phyloP scores from a whole-genome alignment of 2,888 invertebrate genomes.

The Apotomis betuletana region DNA sequence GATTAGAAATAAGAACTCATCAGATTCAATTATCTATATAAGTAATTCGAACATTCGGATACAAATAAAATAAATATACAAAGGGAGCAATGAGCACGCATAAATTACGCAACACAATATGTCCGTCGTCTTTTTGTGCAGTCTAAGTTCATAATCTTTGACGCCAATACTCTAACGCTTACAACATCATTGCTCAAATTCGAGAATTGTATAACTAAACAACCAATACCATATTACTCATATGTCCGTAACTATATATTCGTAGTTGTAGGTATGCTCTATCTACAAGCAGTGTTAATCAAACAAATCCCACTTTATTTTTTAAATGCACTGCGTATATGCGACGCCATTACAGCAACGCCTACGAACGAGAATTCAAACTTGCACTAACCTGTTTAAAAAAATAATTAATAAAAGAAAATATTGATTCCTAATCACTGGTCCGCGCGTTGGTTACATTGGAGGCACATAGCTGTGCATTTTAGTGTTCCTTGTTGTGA shows the following conservation, averaged over 20 bases:
- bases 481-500: slow-evolving; percentile 48
- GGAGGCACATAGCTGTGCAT: slow-evolving; percentile 53
- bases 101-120: slow-evolving; percentile 36
- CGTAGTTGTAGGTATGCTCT: background rate
- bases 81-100: slow-evolving; percentile 19
- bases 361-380: slow-evolving; percentile 49
- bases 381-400: slow-evolving; percentile 67
- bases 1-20: slow-evolving; percentile 52
- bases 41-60: background rate
- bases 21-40: slow-evolving; percentile 33
- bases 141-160: slow-evolving; percentile 35
- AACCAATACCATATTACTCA: background rate
- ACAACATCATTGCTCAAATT: background rate
- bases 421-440: slow-evolving; percentile 39
- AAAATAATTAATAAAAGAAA: slow-evolving; percentile 47
- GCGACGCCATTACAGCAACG: slow-evolving; percentile 38
- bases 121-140: background rate
- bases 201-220: background rate
- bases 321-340: slow-evolving; percentile 24
- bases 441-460: slow-evolving; percentile 35
- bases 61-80: background rate
- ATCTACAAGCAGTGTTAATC: background rate
- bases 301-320: background rate
- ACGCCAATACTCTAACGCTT: slow-evolving; percentile 9
- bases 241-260: background rate